Base-by-base conservation (phyloP, 1,140 invertebrate species). In the Polyergus mexicanus region DNA sequence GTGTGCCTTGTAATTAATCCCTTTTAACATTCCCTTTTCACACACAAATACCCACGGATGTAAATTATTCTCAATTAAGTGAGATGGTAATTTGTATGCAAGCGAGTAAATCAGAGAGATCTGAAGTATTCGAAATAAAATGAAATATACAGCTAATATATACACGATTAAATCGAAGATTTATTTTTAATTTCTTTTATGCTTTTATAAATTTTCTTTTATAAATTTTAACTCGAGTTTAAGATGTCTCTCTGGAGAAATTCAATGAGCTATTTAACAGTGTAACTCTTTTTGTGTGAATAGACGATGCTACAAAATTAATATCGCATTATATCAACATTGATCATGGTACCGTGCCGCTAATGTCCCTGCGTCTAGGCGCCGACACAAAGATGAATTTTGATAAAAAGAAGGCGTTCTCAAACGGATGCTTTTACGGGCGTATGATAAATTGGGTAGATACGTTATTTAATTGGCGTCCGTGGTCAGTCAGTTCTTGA, bases 381-480 rank as follows among this genome's bases (percentile, higher is more conserved):
- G 35, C 19, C 54, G 28, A 83, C 78, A 38, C 25, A 71, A 60
- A 83, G 68, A 83, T 83, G 68, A 83, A 83, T 83, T 74, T 83
- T 28, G 68, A 83, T 69, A 83, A 83, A 83, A 83, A 74, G 56
- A 83, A 83, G 38, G 54, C 68, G 54, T 60, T 35, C 54, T 83
- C 68, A 83, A 83, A 83, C 28, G 54, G 54, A 11, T 38, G 77
- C 77, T 69, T 80, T 80, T 58, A 80, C 77, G 65, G 54, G 54
- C 25, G 66, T 56, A 74, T 83, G 78, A 83, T 83, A 83, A 74
- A 83, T 83, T 83, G 41, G 78, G 35, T n/a, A 83, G 78, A 83
- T 74, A 83, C 78, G 78, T 83, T 83, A 83, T 83, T 83, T 83
- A 83, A 83, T 83, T 83, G 78, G 78, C 68, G 68, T 7, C 68